Evolutionary conservation across 2,113 vertebrate species (phyloP).

Genomic region (Mastomys coucha): DNA sequence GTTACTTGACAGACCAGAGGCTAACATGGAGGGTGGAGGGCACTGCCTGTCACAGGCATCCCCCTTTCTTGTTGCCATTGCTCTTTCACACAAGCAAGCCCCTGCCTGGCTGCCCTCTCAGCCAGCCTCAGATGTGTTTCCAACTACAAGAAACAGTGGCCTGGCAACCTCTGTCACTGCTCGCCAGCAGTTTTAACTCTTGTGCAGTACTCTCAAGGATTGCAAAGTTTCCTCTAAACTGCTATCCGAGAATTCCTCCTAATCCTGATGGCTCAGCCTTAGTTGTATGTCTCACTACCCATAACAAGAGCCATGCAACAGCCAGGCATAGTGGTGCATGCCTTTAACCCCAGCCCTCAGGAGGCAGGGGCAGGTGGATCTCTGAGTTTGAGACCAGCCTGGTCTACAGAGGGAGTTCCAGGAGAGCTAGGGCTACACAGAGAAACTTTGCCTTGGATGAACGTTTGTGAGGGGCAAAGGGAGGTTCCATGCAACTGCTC

Average conservation of each 20-base stretch:
- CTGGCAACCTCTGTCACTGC: too few relatives aligned
- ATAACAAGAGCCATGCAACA: background rate
- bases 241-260: background rate
- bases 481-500: background rate
- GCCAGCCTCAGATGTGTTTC: background rate
- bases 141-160: background rate
- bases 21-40: background rate
- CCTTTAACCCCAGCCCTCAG: background rate
- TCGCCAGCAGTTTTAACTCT: background rate
- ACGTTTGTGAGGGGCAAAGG: too few relatives aligned
- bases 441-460: background rate
- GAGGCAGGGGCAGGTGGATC: background rate
- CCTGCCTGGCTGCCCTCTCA: background rate
- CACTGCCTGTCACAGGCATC: background rate
- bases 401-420: background rate
- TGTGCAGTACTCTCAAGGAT: too few relatives aligned
- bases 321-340: fast-evolving
- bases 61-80: background rate
- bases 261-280: background rate
- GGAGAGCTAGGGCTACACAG: background rate
- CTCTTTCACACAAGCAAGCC: background rate
- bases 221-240: background rate
- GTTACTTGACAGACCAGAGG: background rate
- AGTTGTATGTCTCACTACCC: background rate
- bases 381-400: background rate